Evolutionary conservation across 2,888 invertebrate species (phyloP).

Genomic region (Xestia c-nigrum): DNA sequence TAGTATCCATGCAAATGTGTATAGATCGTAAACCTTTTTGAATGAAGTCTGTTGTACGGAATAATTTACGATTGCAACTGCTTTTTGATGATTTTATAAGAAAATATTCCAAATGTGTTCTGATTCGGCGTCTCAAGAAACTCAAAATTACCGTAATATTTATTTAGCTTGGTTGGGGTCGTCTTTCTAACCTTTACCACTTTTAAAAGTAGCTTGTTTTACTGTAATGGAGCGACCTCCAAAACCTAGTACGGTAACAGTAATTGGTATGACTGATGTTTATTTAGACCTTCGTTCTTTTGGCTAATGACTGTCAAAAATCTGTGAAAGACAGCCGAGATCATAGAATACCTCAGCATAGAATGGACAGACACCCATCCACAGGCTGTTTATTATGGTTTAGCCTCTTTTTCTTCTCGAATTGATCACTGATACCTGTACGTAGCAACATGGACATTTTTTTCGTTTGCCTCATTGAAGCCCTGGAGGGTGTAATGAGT

Average conservation of each 20-base stretch:
- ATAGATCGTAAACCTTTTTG: conserved; percentile 16
- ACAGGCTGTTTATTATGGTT: neutral
- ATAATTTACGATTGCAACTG: neutral
- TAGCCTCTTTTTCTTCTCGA: too few relatives aligned
- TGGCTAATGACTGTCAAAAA: too few relatives aligned
- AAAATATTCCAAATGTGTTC: neutral
- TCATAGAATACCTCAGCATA: neutral
- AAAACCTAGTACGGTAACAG: neutral
- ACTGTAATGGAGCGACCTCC: neutral
- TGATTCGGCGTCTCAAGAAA: neutral
- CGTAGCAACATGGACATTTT: too few relatives aligned
- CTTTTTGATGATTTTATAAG: neutral
- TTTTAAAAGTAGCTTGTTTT: neutral
- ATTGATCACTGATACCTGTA: too few relatives aligned
- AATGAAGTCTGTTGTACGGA: neutral
- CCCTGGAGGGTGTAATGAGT: too few relatives aligned
- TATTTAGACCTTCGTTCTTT: neutral
- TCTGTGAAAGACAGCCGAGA: neutral
- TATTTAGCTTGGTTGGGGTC: neutral
- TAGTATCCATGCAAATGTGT: conserved; percentile 22
- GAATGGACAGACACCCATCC: neutral
- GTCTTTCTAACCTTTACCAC: neutral
- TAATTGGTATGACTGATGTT: neutral
- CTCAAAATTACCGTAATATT: neutral
- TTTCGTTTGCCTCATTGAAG: too few relatives aligned